Evolutionary conservation across 2,888 invertebrate genomes (phyloP).

Genomic region (Latrodectus hesperus): DNA sequence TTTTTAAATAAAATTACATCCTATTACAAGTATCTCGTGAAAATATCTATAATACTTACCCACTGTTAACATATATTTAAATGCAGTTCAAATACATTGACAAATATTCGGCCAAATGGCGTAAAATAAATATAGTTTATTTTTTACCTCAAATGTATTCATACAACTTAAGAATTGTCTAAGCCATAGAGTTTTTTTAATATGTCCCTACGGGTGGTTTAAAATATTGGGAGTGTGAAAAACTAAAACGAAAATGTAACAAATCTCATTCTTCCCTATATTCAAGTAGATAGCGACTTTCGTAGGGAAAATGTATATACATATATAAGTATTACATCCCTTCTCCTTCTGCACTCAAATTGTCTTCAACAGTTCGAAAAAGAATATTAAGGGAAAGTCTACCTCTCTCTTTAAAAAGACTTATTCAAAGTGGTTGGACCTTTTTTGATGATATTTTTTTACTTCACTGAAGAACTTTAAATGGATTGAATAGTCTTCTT

Average conservation of each 20-base stretch:
- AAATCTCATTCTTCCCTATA: constrained; percentile 35
- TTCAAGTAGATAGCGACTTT: constrained; percentile 39
- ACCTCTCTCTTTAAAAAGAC: constrained; percentile 14
- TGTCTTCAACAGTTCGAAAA: constrained; percentile 41
- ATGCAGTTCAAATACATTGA: no score
- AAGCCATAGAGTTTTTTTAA: constrained; percentile 14
- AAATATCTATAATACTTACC: no score
- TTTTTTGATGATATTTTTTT: constrained; percentile 16
- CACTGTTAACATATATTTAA: no score
- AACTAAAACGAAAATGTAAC: constrained; percentile 11
- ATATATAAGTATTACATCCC: constrained; percentile 18
- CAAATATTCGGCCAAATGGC: no score
- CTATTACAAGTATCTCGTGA: no score
- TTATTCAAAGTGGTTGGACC: constrained; percentile 51
- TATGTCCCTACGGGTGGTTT: constrained; percentile 25
- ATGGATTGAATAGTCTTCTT: constrained; percentile 42
- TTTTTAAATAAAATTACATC: no score
- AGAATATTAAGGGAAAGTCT: constrained; percentile 25
- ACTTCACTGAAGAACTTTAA: constrained; percentile 33
- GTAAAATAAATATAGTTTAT: no score
- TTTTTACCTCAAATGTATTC: background rate
- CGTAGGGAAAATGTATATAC: background rate
- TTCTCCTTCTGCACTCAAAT: constrained; percentile 36
- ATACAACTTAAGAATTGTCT: constrained; percentile 25
- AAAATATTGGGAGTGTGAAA: constrained; percentile 23